phyloP scores from a whole-genome alignment of 2,797 vertebrate genomes.

The Pangasius sanitwongsei region DNA sequence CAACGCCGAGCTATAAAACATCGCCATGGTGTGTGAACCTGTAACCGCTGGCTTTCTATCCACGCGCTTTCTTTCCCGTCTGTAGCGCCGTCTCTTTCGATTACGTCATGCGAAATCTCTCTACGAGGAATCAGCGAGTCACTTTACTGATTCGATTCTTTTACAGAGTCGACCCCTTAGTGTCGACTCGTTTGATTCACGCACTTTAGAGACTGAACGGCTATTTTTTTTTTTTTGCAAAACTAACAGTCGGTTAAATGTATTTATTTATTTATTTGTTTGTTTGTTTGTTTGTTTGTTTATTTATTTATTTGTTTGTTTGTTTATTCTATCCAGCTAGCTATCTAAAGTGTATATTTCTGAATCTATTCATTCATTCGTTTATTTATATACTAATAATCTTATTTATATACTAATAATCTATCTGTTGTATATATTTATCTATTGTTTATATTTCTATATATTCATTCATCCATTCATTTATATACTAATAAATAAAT shows the following conservation, averaged over 20 bases:
- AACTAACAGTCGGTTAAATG: background rate
- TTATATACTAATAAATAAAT: too few species aligned
- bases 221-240: background rate
- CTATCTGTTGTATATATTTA: background rate
- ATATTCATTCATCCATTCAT: too few species aligned
- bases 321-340: background rate
- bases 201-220: background rate
- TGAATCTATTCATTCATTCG: background rate
- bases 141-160: slow-evolving; percentile 4
- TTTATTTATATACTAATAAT: background rate
- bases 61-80: background rate
- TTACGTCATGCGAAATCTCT: slow-evolving; percentile 84
- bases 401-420: background rate
- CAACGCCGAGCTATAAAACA: background rate
- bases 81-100: slow-evolving; percentile 57
- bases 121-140: slow-evolving; percentile 36
- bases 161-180: background rate
- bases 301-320: background rate
- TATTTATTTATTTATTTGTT: background rate
- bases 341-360: background rate
- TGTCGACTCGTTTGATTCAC: slow-evolving; percentile 6
- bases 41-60: background rate
- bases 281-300: too few species aligned
- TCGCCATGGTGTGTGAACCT: background rate
- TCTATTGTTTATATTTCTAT: too few species aligned